phyloP scores from a whole-genome alignment of 2,797 vertebrate species.

The Danionella dracula region DNA sequence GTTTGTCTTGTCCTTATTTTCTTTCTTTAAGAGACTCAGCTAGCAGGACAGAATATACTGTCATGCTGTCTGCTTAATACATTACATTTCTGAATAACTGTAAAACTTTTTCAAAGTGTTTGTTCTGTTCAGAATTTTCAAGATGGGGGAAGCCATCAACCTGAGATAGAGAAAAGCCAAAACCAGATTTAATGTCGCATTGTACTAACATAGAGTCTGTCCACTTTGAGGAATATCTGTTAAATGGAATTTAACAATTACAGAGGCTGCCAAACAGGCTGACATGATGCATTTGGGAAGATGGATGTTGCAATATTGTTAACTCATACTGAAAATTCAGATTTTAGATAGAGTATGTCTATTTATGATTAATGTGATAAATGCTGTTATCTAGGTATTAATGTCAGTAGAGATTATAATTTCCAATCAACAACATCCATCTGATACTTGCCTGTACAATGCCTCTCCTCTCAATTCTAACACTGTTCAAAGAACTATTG shows the following conservation, averaged over 20 bases:
- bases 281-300: not conserved
- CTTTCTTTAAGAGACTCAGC: constrained; percentile 62
- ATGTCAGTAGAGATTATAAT: constrained; percentile 1
- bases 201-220: not conserved
- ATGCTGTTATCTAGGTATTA: not conserved
- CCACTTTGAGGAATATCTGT: not conserved
- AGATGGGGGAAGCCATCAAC: not conserved
- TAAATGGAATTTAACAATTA: not conserved
- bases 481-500: too few species aligned
- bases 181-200: not conserved
- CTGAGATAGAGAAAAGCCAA: not conserved
- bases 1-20: constrained; percentile 64
- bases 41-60: constrained; percentile 43
- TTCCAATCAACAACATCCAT: not conserved
- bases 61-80: constrained; percentile 58
- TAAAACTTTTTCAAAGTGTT: constrained; percentile 47
- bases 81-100: constrained; percentile 63
- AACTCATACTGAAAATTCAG: not conserved
- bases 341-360: not conserved
- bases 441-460: not conserved
- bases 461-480: not conserved
- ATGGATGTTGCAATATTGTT: constrained; percentile 6
- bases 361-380: not conserved
- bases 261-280: not conserved
- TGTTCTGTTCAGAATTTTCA: constrained; percentile 45